These are phyloP conservation scores for Sarcoramphus papa DNA, from an alignment of 2,797 vertebrate genomes.

Conservation along the genomic window DNA sequence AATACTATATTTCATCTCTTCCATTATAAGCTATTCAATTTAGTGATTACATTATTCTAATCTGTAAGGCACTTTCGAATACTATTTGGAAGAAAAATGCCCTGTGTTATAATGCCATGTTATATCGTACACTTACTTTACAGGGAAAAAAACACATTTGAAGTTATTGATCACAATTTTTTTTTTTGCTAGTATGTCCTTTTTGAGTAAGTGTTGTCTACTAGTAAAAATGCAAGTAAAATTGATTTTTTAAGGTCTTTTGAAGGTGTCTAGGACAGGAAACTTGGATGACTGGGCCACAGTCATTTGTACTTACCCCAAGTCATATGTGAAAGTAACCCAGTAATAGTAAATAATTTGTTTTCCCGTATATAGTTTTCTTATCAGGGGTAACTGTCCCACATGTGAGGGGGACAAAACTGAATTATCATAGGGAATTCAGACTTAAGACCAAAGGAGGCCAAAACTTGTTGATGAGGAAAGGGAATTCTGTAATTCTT, in stretches of 20 bases:
- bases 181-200: neutral
- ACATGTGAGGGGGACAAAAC: neutral
- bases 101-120: neutral
- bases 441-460: neutral
- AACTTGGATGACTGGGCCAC: neutral
- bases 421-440: neutral
- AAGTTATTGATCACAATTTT: neutral
- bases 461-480: neutral
- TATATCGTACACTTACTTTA: neutral
- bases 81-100: neutral
- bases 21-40: conserved; percentile 37
- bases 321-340: neutral
- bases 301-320: neutral
- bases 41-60: conserved; percentile 17
- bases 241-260: neutral
- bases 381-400: neutral
- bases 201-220: neutral
- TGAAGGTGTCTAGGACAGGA: neutral
- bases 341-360: neutral
- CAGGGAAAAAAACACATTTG: neutral
- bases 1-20: conserved; percentile 3
- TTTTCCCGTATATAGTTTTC: neutral
- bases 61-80: neutral
- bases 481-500: neutral
- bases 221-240: neutral